A percentile compares a stretch with the other conserved stretches of the same genome.
These are phyloP conservation scores for Acleris holmiana DNA, from an alignment of 2,888 invertebrate genomes.

Conservation along the genomic window DNA sequence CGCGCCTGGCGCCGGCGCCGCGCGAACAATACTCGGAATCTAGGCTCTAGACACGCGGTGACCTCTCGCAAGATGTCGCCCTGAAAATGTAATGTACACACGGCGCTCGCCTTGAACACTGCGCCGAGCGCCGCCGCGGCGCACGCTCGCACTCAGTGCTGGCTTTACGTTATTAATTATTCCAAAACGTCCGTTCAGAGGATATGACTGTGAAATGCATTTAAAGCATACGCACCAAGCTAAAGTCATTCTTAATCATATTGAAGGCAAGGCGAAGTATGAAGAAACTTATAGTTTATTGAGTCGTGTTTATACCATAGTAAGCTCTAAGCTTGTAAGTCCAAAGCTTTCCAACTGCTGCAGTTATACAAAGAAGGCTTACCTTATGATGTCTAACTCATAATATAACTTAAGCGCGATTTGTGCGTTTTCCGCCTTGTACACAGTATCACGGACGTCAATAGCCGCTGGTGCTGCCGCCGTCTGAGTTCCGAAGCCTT, in stretches of 20 bases:
- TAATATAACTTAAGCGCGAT: too few relatives aligned
- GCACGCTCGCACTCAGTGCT: conserved; percentile 23
- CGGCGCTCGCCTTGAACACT: conserved; percentile 26
- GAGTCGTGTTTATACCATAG: too few relatives aligned
- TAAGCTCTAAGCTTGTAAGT: too few relatives aligned
- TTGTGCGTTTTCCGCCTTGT: too few relatives aligned
- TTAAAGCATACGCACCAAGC: conserved; percentile 2
- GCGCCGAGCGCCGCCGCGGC: not conserved
- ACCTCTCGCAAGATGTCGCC: conserved; percentile 39
- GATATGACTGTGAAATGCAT: conserved; percentile 9
- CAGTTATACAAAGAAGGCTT: too few relatives aligned
- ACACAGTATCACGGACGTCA: too few relatives aligned
- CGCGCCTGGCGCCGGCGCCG: conserved; percentile 56
- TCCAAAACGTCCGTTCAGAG: conserved; percentile 14
- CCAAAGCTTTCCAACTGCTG: too few relatives aligned
- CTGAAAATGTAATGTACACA: conserved; percentile 36
- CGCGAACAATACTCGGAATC: conserved; percentile 65
- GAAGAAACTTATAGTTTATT: too few relatives aligned
- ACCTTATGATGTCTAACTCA: too few relatives aligned
- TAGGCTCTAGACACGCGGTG: conserved; percentile 55
- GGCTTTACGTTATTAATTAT: conserved; percentile 28
- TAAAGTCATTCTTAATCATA: not conserved
- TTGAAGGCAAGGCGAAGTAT: too few relatives aligned
- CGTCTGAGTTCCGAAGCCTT: not conserved
- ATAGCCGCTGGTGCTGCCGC: too few relatives aligned